phyloP scores from a whole-genome alignment of 2,888 invertebrate genomes.

The Carcina quercana region DNA sequence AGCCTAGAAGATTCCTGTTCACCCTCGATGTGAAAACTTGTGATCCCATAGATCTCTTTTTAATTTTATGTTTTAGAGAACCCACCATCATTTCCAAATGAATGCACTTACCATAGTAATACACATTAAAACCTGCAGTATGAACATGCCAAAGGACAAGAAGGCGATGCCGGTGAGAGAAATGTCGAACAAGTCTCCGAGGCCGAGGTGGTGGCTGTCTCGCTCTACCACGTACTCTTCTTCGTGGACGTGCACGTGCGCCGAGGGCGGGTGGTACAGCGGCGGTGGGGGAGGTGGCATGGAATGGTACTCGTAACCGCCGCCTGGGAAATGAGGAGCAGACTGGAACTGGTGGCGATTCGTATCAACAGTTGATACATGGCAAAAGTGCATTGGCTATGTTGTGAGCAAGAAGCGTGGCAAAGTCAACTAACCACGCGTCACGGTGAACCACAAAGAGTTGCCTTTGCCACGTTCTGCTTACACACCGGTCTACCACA shows the following conservation, averaged over 20 bases:
- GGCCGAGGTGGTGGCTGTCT: slow-evolving; percentile 74
- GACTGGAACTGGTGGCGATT: no score
- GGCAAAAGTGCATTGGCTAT: no score
- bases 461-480: no score
- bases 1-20: no score
- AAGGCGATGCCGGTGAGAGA: slow-evolving; percentile 88
- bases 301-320: slow-evolving; percentile 61
- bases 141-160: slow-evolving; percentile 86
- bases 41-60: no score
- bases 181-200: slow-evolving; percentile 85
- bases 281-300: slow-evolving; percentile 65
- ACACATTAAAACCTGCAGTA: slow-evolving; percentile 86
- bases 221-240: slow-evolving; percentile 51
- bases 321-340: slow-evolving; percentile 37
- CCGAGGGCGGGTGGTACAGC: slow-evolving; percentile 38
- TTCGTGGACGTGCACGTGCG: slow-evolving; percentile 31
- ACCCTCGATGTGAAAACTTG: no score
- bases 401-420: no score
- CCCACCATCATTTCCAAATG: background rate
- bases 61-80: no score
- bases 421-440: no score
- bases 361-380: no score
- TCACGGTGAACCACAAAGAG: no score
- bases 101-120: slow-evolving; percentile 74
- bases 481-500: no score